Percentiles rank a stretch among this genome's conserved stretches.
phyloP scores from a whole-genome alignment of 2,797 vertebrate species.

The Fistularia commersonii region DNA sequence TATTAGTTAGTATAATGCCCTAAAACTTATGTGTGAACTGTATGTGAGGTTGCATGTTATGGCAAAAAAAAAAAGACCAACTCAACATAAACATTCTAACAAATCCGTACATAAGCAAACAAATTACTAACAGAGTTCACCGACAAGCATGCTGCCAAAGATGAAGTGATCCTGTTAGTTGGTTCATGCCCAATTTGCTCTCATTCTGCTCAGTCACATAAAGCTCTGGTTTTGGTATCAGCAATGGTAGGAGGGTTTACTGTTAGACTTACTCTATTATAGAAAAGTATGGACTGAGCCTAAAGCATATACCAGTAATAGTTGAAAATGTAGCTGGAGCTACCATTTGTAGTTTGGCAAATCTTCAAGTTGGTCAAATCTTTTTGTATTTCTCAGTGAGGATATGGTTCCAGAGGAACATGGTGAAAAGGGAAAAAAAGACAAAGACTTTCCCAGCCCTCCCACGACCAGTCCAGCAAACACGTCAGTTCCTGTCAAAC shows the following conservation, averaged over 20 bases:
- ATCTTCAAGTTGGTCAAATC: slow-evolving; percentile 1
- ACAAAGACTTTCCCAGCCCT: slow-evolving; percentile 37
- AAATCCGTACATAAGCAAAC: slow-evolving; percentile 34
- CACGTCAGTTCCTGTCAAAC: slow-evolving; percentile 46
- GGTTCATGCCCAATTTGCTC: background rate
- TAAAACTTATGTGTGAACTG: slow-evolving; percentile 33
- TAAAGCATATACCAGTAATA: no score
- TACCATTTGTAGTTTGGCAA: no score
- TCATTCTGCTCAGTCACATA: no score
- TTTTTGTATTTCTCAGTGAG: slow-evolving; percentile 39
- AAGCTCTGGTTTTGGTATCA: no score
- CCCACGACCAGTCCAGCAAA: slow-evolving; percentile 36
- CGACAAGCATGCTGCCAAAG: slow-evolving; percentile 40
- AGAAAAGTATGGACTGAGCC: no score
- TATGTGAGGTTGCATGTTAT: slow-evolving; percentile 49
- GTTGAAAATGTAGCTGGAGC: no score
- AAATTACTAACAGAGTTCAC: slow-evolving; percentile 47
- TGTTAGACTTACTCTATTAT: no score
- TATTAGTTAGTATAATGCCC: no score
- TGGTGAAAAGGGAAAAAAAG: slow-evolving; percentile 39
- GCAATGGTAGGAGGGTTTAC: no score
- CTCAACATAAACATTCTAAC: slow-evolving; percentile 39
- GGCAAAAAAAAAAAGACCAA: slow-evolving; percentile 18
- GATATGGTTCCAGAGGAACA: slow-evolving; percentile 52
- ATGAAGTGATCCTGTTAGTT: slow-evolving; percentile 1